Conservation (phyloP, 2,888 invertebrate genomes). For the Pyrocoelia pectoralis region DNA sequence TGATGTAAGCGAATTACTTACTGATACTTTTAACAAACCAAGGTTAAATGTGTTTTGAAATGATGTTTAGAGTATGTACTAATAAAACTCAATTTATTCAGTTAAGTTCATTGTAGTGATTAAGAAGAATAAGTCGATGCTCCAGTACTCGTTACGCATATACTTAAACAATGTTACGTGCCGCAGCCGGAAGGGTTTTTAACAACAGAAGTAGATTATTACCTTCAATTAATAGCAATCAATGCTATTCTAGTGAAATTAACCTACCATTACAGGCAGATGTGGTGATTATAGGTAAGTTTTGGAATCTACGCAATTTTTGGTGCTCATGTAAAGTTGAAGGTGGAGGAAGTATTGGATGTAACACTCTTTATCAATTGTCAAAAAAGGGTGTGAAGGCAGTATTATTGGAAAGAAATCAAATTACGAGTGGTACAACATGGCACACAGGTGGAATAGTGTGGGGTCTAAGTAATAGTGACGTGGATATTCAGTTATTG, state of each 20-base stretch:
- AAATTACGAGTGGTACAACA: conserved; percentile 83
- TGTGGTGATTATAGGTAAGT: conserved; percentile 78
- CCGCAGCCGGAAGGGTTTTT: conserved; percentile 28
- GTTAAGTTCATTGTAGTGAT: background rate
- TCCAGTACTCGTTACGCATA: background rate
- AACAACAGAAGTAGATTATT: conserved; percentile 21
- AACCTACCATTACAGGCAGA: conserved; percentile 68
- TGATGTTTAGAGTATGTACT: background rate
- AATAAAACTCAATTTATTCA: background rate
- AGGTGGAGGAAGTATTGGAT: conserved; percentile 91
- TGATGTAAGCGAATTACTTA: background rate
- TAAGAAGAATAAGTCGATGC: background rate
- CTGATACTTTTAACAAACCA: background rate
- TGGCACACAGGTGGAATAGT: conserved; percentile 85
- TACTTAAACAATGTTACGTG: conserved; percentile 32
- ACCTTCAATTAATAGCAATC: conserved; percentile 18
- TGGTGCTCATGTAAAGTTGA: conserved; percentile 7
- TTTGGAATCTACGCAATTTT: background rate
- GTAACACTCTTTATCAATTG: conserved; percentile 84
- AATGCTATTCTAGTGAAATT: conserved; percentile 34
- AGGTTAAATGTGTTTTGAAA: background rate
- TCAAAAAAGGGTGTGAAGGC: conserved; percentile 78
- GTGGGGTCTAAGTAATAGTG: conserved; percentile 85
- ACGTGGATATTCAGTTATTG: conserved; percentile 83
- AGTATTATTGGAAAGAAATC: conserved; percentile 79